Evolutionary conservation across 37 sponge, comb jelly and placozoan species (phyloP).

Genomic region (Halichondria panicea): DNA sequence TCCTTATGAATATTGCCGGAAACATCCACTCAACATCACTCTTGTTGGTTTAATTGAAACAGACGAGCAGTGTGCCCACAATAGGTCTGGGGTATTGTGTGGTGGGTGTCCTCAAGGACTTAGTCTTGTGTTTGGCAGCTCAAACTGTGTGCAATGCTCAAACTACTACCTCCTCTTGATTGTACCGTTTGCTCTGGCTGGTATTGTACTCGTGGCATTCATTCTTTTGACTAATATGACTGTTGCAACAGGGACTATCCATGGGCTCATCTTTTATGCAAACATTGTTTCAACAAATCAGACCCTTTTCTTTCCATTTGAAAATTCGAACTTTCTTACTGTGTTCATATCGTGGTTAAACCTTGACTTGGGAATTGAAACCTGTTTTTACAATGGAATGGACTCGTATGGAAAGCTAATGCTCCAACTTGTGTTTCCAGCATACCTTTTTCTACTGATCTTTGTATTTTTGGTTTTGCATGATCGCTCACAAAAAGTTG

Average conservation of each 20-base stretch:
- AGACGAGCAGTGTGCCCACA: conserved; percentile 43
- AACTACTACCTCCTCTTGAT: background rate
- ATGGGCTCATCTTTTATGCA: conserved; percentile 48
- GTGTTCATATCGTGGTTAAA: conserved; percentile 16
- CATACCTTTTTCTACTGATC: no score
- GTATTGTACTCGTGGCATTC: conserved; percentile 21
- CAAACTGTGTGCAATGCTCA: background rate
- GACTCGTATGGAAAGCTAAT: background rate
- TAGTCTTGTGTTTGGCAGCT: conserved; percentile 35
- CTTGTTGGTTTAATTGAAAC: no score
- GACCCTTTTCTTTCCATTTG: conserved; percentile 8
- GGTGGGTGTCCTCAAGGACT: conserved; percentile 24
- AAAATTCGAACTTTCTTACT: no score
- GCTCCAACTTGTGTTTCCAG: background rate
- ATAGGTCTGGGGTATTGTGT: conserved; percentile 44
- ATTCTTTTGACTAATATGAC: conserved; percentile 41
- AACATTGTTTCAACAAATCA: conserved; percentile 18
- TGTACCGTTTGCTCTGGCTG: conserved; percentile 19
- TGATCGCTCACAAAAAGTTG: no score
- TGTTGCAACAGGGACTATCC: conserved; percentile 40
- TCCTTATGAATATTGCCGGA: no score
- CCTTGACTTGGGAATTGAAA: background rate
- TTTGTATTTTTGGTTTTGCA: no score
- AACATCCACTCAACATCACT: no score
- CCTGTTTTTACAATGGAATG: conserved; percentile 31